phyloP scores from a whole-genome alignment of 2,888 invertebrate genomes.

The Cryptus viduatorius region DNA sequence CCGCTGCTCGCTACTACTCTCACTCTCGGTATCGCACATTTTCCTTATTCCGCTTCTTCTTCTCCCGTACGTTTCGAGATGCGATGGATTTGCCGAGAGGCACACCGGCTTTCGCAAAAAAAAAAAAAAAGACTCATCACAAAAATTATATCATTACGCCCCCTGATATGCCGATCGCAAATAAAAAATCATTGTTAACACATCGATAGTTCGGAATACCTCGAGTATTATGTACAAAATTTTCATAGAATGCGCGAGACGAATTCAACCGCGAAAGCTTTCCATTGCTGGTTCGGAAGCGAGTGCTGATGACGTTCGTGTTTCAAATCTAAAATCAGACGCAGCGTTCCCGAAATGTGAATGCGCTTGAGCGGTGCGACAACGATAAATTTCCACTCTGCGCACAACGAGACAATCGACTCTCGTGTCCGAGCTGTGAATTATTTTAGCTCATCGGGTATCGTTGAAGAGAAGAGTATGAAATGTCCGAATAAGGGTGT shows the following conservation, averaged over 20 bases:
- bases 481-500: background rate
- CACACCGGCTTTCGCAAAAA: background rate
- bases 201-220: background rate
- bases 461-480: background rate
- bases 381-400: constrained; percentile 6
- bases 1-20: constrained; percentile 41
- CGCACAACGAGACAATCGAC: constrained; percentile 34
- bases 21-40: constrained; percentile 32
- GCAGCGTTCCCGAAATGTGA: constrained; percentile 33
- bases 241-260: no score
- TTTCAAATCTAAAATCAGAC: constrained; percentile 76
- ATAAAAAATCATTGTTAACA: constrained; percentile 21
- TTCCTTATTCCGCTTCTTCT: constrained; percentile 19
- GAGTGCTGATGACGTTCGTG: constrained; percentile 77
- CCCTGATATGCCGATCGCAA: background rate
- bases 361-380: constrained; percentile 28
- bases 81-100: background rate
- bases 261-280: background rate
- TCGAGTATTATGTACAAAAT: no score
- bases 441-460: no score
- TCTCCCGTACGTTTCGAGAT: background rate
- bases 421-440: constrained; percentile 22
- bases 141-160: background rate
- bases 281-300: constrained; percentile 62
- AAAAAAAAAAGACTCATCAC: background rate